Conservation (phyloP, 2,797 vertebrate species). For the Heliangelus exortis region DNA sequence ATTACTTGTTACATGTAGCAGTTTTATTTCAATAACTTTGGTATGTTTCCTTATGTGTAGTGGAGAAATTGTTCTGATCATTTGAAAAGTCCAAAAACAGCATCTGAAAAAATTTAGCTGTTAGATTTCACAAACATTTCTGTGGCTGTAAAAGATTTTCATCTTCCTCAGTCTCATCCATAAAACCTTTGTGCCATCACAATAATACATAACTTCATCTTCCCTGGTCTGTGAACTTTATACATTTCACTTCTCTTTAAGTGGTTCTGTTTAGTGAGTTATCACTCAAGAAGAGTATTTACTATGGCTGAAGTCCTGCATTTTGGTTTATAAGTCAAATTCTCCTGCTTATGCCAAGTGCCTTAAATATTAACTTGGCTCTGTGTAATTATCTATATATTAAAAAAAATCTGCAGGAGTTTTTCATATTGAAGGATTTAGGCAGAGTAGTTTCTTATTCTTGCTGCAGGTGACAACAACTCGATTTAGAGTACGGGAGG, state of each 20-base stretch:
- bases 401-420: neutral
- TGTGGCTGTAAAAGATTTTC: neutral
- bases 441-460: neutral
- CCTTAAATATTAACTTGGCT: slow-evolving; percentile 28
- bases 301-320: neutral
- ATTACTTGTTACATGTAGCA: neutral
- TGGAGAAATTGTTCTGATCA: neutral
- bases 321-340: neutral
- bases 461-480: neutral
- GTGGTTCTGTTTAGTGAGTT: slow-evolving; percentile 5
- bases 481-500: neutral
- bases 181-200: neutral
- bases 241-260: neutral
- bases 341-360: neutral
- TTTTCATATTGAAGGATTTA: neutral
- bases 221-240: neutral
- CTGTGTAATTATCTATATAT: neutral
- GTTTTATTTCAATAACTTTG: neutral
- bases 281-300: neutral
- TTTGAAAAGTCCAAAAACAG: neutral
- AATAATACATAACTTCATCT: neutral
- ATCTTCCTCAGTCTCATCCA: neutral
- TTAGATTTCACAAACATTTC: neutral
- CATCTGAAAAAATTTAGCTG: neutral
- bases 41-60: neutral